Conservation (phyloP, 1,140 invertebrate species). For the Aphelinus atriplicis region DNA sequence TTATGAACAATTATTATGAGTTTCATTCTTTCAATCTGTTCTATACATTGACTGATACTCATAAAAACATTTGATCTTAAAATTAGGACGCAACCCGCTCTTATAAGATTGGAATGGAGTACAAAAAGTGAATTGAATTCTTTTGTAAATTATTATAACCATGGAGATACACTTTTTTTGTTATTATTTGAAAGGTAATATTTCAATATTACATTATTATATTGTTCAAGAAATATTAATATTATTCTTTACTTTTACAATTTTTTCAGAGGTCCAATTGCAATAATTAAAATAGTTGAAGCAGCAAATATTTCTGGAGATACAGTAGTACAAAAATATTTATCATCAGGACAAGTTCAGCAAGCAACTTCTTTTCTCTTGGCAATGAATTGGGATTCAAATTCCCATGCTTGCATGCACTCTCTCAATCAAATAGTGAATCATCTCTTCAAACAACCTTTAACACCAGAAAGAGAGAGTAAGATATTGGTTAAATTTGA, state of each 20-base stretch:
- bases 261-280: constrained; percentile 63
- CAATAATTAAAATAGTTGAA: constrained; percentile 62
- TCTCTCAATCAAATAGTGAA: constrained; percentile 78
- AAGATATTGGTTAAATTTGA: constrained; percentile 36
- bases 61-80: too few relatives aligned
- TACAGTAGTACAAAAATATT: constrained; percentile 73
- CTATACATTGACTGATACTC: too few relatives aligned
- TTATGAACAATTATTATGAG: constrained; percentile 20
- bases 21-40: constrained; percentile 10
- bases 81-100: constrained; percentile 66
- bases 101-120: constrained; percentile 69
- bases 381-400: constrained; percentile 78
- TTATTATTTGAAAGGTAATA: constrained; percentile 73
- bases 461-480: constrained; percentile 74
- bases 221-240: not conserved
- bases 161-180: constrained; percentile 66
- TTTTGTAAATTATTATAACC: constrained; percentile 62
- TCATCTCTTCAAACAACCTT: constrained; percentile 73
- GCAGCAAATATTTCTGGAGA: constrained; percentile 66
- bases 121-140: constrained; percentile 65
- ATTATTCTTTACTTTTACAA: constrained; percentile 7
- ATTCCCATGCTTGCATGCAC: constrained; percentile 74
- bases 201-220: not conserved
- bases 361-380: constrained; percentile 76
- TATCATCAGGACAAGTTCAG: constrained; percentile 72